Base-by-base conservation (phyloP, 2,113 vertebrate genomes). In the Proteles cristata region DNA sequence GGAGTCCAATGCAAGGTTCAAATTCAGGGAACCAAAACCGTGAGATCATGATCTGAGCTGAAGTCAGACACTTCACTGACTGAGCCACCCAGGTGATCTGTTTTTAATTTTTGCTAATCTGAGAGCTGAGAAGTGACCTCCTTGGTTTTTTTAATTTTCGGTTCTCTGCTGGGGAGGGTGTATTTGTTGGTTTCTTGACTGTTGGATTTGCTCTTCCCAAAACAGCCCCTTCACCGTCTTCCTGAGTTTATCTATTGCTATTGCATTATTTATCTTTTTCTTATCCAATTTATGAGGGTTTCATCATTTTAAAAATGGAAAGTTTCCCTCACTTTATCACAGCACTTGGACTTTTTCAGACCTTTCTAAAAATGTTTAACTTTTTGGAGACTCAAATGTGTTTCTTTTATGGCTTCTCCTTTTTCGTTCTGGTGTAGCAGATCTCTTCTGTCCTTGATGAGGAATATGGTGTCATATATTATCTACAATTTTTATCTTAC, bases 101-200 rank as follows among this genome's bases (percentile, higher is more conserved):
- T 82, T 93, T 97, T 93, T 69, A 83, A 88, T 93, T 85, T 93
- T 88, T 94, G 84, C 80, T 82, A 28, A 35, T 88, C 88, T 63
- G 17, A 33, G 71, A 85, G 33, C 81, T 96, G 96, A 97, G 91
- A 96, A 93, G 61, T 82, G 73, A 94, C 43, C 31, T 90, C 89
- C 83, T 73, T 83, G 28, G n/a, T 66, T 45, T 74, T 93, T 93
- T 94, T 80, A 89, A 92, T 97, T 97, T 82, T 33, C 76, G 35
- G 35, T 50, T 96, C 63, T 96, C 87, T 92, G 65, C 66, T 83
- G 74, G 63, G 14, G 65, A 71, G 71, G 88, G 74, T 88, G 45
- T 26, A 15, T 33, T 77, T 74, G 33, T 80, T 81, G 82, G 43
- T 90, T 94, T 91, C 74, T 95, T 45, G 55, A 80, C 65, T 58